A percentile compares a stretch with the other conserved stretches of the same genome.
Evolutionary conservation across 2,888 invertebrate genomes (phyloP).

Genomic region (Protodeltote pygarga): DNA sequence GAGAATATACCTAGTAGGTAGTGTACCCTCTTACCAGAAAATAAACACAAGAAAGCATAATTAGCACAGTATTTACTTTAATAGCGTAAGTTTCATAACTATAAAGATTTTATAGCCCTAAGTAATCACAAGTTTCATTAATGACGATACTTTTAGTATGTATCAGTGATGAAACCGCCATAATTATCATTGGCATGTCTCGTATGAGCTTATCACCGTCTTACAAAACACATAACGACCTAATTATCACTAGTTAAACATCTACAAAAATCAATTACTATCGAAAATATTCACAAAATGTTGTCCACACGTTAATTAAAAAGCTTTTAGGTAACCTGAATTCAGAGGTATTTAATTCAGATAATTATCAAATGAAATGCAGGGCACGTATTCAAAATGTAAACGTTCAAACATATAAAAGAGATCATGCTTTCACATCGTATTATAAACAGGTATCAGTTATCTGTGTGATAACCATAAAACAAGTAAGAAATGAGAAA

Average conservation of each 20-base stretch:
- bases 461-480: slow-evolving; percentile 25
- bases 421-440: slow-evolving; percentile 14
- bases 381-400: slow-evolving; percentile 23
- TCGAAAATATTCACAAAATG: slow-evolving; percentile 34
- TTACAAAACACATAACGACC: slow-evolving; percentile 11
- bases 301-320: slow-evolving; percentile 15
- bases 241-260: slow-evolving; percentile 21
- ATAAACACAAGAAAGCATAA: too few species aligned
- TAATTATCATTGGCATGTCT: slow-evolving; percentile 6
- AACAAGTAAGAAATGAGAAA: slow-evolving; percentile 15
- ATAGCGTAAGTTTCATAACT: slow-evolving; percentile 1
- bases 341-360: slow-evolving; percentile 35
- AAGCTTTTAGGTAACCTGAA: slow-evolving; percentile 26
- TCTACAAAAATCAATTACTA: slow-evolving; percentile 14
- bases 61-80: slow-evolving; percentile 9
- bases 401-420: slow-evolving; percentile 6
- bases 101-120: slow-evolving; percentile 13
- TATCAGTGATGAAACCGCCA: not conserved
- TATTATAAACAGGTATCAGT: not conserved
- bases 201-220: not conserved
- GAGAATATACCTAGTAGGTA: too few species aligned
- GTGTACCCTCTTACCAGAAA: too few species aligned
- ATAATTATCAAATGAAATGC: slow-evolving; percentile 35
- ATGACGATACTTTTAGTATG: slow-evolving; percentile 8
- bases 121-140: slow-evolving; percentile 2